Evolutionary conservation across 2,797 vertebrate species (phyloP).

Genomic region (Chrosomus eos): DNA sequence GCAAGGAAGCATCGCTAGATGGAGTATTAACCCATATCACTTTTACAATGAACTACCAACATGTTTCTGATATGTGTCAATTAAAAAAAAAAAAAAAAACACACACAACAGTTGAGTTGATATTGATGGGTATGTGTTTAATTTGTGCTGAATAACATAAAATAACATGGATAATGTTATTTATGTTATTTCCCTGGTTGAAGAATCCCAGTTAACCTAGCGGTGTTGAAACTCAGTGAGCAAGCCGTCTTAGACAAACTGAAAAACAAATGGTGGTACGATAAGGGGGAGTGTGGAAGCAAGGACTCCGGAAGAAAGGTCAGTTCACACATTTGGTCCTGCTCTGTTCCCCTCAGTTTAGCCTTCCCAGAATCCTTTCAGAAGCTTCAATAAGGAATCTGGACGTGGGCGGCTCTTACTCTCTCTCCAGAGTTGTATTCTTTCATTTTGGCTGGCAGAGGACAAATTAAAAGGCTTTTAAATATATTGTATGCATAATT

Average conservation of each 20-base stretch:
- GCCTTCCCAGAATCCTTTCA: conserved; percentile 66
- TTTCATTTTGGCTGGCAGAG: background rate
- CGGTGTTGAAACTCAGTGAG: conserved; percentile 99
- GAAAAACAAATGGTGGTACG: conserved; percentile 99
- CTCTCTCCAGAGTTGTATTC: conserved; percentile 56
- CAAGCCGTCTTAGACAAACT: conserved; percentile 99
- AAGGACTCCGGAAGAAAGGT: conserved; percentile 99
- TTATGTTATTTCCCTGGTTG: conserved; percentile 99
- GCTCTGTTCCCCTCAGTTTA: conserved; percentile 71
- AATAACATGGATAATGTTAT: conserved; percentile 99
- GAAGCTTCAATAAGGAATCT: conserved; percentile 59
- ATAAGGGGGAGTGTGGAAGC: conserved; percentile 99
- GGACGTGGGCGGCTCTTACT: conserved; percentile 57
- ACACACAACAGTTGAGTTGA: conserved; percentile 68
- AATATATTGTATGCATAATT: background rate
- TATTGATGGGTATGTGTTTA: conserved; percentile 70
- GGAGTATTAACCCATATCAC: conserved; percentile 96
- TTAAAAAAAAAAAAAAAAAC: conserved; percentile 24
- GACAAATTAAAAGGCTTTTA: background rate
- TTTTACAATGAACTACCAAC: conserved; percentile 84
- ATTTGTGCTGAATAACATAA: conserved; percentile 92
- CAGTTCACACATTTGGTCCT: conserved; percentile 81
- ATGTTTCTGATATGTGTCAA: conserved; percentile 65
- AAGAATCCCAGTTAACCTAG: conserved; percentile 99
- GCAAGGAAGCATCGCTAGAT: conserved; percentile 83